Conservation (phyloP, 2,797 vertebrate species). For the Synaphobranchus kaupii region DNA sequence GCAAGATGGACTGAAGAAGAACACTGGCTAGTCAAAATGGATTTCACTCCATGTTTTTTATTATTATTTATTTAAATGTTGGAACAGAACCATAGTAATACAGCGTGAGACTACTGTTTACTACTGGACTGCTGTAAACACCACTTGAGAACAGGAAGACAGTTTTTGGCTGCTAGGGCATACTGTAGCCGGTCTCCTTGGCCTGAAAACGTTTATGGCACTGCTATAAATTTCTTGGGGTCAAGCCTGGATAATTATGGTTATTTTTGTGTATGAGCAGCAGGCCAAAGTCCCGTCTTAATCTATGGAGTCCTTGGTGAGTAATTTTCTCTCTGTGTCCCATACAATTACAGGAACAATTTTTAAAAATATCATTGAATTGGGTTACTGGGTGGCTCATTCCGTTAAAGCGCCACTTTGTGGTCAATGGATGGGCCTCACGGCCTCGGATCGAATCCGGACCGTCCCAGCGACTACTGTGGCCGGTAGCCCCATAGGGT, state of each 20-base stretch:
- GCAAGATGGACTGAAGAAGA: background rate
- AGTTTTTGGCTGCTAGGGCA: background rate
- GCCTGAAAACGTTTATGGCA: background rate
- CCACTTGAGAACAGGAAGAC: background rate
- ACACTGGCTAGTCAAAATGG: background rate
- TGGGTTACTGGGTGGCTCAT: background rate
- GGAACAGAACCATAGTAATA: background rate
- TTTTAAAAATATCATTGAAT: background rate
- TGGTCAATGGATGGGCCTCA: background rate
- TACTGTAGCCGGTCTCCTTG: background rate
- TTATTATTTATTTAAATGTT: background rate
- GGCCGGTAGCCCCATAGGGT: too few relatives aligned
- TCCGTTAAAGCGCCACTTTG: background rate
- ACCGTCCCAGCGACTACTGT: background rate
- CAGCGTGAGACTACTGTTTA: background rate
- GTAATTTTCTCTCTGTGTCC: background rate
- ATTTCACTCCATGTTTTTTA: background rate
- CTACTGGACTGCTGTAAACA: background rate
- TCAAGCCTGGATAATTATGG: background rate
- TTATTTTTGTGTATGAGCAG: background rate
- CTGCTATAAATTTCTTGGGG: background rate
- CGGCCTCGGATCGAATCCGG: background rate
- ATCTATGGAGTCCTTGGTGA: background rate
- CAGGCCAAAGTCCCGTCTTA: background rate
- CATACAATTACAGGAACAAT: background rate